A percentile compares a stretch with the other conserved stretches of the same genome.
Evolutionary conservation across 2,888 invertebrate genomes (phyloP).

Genomic region (Drosophila siamana): DNA sequence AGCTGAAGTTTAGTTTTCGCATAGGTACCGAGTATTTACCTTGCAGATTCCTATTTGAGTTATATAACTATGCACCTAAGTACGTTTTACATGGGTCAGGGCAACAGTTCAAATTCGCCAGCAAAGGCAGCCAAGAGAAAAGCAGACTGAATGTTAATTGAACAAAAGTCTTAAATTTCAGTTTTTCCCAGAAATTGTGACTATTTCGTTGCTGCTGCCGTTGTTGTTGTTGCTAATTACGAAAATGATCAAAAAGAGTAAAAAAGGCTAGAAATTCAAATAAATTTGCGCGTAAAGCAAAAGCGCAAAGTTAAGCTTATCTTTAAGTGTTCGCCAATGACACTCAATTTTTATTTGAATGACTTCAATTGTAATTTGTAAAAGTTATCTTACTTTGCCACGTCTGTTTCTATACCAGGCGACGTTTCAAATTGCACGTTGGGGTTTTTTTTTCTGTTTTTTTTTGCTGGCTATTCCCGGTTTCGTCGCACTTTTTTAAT

Average conservation of each 20-base stretch:
- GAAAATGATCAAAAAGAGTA: slow-evolving; percentile 28
- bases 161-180: slow-evolving; percentile 29
- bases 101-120: slow-evolving; percentile 2
- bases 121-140: slow-evolving; percentile 8
- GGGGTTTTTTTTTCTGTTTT: slow-evolving; percentile 5
- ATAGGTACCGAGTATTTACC: slow-evolving; percentile 69
- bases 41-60: slow-evolving; percentile 69
- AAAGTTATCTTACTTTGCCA: slow-evolving; percentile 42
- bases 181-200: slow-evolving; percentile 1
- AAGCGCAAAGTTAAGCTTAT: slow-evolving; percentile 62
- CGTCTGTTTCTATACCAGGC: slow-evolving; percentile 15
- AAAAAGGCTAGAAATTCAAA: slow-evolving; percentile 34
- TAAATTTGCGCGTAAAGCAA: slow-evolving; percentile 10
- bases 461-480: not conserved
- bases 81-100: slow-evolving; percentile 8
- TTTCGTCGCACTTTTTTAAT: slow-evolving; percentile 23
- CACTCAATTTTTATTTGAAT: slow-evolving; percentile 73
- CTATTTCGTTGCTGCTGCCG: not conserved
- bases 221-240: slow-evolving; percentile 41
- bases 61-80: slow-evolving; percentile 36
- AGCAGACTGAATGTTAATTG: slow-evolving; percentile 38
- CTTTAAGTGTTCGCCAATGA: slow-evolving; percentile 72
- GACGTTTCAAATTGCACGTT: slow-evolving; percentile 38
- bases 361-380: slow-evolving; percentile 72
- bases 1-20: slow-evolving; percentile 65